Evolutionary conservation across 1,140 invertebrate species (phyloP).

Genomic region (Uloborus diversus): DNA sequence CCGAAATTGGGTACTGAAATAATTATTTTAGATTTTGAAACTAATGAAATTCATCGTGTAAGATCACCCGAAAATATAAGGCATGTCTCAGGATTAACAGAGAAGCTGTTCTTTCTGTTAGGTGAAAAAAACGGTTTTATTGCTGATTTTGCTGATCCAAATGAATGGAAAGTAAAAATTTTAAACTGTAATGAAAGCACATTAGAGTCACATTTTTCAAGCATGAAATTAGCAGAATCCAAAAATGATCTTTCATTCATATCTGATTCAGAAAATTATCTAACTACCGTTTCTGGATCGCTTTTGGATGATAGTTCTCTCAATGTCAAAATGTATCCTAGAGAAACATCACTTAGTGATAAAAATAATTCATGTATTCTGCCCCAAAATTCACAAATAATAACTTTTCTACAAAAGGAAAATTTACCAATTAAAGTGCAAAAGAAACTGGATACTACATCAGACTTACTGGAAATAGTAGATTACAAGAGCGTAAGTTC

Average conservation of each 20-base stretch:
- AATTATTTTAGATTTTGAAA: constrained; percentile 21
- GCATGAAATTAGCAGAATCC: too few relatives aligned
- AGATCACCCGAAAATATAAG: constrained; percentile 9
- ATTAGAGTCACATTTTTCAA: too few relatives aligned
- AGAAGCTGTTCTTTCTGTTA: constrained; percentile 11
- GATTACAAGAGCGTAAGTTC: constrained; percentile 6
- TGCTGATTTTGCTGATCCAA: constrained; percentile 16
- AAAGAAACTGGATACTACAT: too few relatives aligned
- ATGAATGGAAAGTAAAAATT: constrained; percentile 12
- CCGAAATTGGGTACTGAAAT: background rate
- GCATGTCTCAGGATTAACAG: background rate
- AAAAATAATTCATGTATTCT: constrained; percentile 16
- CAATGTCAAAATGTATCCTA: background rate
- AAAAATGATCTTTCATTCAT: background rate
- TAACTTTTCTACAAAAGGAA: constrained; percentile 5
- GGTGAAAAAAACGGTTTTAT: constrained; percentile 3
- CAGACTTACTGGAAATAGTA: constrained; percentile 39
- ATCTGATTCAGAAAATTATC: constrained; percentile 29
- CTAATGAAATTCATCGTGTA: background rate
- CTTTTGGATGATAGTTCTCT: constrained; percentile 3
- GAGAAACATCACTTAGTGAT: constrained; percentile 2
- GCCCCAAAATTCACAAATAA: background rate
- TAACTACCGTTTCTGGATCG: constrained; percentile 9
- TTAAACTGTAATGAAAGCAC: background rate
- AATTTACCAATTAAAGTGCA: background rate